These are phyloP conservation scores for Jaculus jaculus DNA, from an alignment of 2,113 vertebrate genomes.

Conservation along the genomic window DNA sequence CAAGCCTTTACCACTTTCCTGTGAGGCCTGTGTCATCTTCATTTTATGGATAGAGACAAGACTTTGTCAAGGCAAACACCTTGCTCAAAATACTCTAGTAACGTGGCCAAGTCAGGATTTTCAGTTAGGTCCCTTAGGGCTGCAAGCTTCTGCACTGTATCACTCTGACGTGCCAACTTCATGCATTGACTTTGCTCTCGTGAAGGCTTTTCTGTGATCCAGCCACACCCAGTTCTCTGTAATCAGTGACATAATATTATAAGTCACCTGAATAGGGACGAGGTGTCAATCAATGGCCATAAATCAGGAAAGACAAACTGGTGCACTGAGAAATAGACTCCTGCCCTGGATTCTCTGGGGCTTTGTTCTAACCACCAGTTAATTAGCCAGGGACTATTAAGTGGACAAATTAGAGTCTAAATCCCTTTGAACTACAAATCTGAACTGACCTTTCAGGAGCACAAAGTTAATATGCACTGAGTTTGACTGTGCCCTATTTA, in stretches of 20 bases:
- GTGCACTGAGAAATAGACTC: constrained; percentile 19
- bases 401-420: constrained; percentile 32
- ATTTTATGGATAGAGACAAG: background rate
- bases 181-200: background rate
- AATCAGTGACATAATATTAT: background rate
- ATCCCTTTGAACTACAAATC: background rate
- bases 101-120: background rate
- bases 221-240: background rate
- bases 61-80: background rate
- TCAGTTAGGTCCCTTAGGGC: background rate
- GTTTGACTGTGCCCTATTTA: background rate
- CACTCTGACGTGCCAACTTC: background rate
- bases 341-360: constrained; percentile 32
- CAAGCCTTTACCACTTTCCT: too few species aligned
- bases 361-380: constrained; percentile 42
- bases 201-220: background rate
- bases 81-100: background rate
- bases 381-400: constrained; percentile 56
- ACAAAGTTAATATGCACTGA: background rate
- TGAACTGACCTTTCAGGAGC: background rate
- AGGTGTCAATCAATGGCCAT: constrained; percentile 26
- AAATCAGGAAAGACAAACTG: constrained; percentile 48
- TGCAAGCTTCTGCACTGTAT: background rate
- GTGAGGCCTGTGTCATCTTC: background rate
- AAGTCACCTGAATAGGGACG: constrained; percentile 12